Evolutionary conservation across 2,888 invertebrate species (phyloP), one percentile per base, ranked within the genome.

Genomic region (Panopea generosa): DNA sequence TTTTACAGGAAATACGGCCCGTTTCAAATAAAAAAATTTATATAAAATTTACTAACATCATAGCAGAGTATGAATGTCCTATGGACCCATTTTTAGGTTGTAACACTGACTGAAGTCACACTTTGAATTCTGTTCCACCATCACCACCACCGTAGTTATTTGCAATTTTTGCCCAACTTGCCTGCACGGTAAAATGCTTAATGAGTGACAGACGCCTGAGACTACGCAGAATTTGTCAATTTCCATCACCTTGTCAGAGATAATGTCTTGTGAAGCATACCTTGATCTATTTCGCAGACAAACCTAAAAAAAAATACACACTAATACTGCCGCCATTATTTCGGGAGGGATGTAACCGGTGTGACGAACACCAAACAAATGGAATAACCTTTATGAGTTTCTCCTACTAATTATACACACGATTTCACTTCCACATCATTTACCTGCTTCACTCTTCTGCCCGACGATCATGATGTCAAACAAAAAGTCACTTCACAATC

Each of bases 161-260:
- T 33, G 33, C 33, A 33, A 4, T 7, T 33, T 33, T 33, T 33
- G 33, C 33, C 33, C 33, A 33, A 7, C 11, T 33, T 33, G 33
- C 33, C 11, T 4, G 33, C 33, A 33, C 4, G 33, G 33, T 33
- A 33, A 33, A 11, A 33, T 33, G 33, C 11, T 33, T 7, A 33
- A 33, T 67, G 67, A 67, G 57, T 67, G 67, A 59, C 67, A 67
- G 59, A 38, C 57, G 27, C 67, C 49, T 29, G 67, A 67, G 27
- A 38, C 24, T 33, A 33, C 33, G 57, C n/a, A 52, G 52, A 67
- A 67, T 67, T 67, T 67, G 67, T 67, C 67, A 67, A 57, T 67
- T 67, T 67, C 67, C 38, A 55, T 38, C 38, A n/a, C 18, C 50
- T 49, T 67, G 67, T 57, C 57, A 57, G 67, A 57, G 67, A 67